phyloP scores from a whole-genome alignment of 2,797 vertebrate genomes.

The Dendrocincla fuliginosa region DNA sequence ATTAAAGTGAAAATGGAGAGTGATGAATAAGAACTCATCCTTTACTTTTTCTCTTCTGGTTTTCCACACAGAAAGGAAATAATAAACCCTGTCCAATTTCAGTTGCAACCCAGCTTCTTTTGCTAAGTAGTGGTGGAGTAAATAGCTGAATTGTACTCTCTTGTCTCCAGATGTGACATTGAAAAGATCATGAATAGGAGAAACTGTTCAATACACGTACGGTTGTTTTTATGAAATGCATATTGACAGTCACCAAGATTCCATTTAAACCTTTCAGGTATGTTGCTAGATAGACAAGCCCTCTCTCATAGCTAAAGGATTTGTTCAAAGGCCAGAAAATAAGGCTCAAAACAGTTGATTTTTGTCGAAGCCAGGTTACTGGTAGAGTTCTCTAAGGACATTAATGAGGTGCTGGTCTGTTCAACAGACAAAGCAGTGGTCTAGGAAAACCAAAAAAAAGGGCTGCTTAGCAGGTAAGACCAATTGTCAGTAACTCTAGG shows the following conservation, averaged over 20 bases:
- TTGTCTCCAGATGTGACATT: background rate
- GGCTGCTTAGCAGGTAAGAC: background rate
- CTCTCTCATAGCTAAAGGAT: background rate
- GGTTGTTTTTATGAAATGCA: background rate
- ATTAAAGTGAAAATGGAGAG: constrained; percentile 32
- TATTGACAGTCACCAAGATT: background rate
- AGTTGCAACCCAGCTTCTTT: background rate
- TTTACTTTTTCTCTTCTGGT: background rate
- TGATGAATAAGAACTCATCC: constrained; percentile 18
- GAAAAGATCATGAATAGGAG: background rate
- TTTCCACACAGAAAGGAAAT: background rate
- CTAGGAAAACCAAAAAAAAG: background rate
- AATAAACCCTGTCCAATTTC: background rate
- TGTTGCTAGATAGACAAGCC: background rate
- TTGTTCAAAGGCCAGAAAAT: background rate
- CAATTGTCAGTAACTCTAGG: background rate
- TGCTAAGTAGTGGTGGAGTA: constrained; percentile 1
- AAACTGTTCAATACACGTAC: background rate
- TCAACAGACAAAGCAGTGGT: background rate
- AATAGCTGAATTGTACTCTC: background rate
- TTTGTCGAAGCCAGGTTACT: background rate
- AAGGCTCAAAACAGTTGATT: background rate
- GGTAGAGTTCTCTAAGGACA: background rate
- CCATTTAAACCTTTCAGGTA: background rate
- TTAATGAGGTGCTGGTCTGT: background rate